A percentile compares a stretch with the other conserved stretches of the same genome.
phyloP scores from a whole-genome alignment of 2,888 invertebrate genomes.

The Yponomeuta evonymella region DNA sequence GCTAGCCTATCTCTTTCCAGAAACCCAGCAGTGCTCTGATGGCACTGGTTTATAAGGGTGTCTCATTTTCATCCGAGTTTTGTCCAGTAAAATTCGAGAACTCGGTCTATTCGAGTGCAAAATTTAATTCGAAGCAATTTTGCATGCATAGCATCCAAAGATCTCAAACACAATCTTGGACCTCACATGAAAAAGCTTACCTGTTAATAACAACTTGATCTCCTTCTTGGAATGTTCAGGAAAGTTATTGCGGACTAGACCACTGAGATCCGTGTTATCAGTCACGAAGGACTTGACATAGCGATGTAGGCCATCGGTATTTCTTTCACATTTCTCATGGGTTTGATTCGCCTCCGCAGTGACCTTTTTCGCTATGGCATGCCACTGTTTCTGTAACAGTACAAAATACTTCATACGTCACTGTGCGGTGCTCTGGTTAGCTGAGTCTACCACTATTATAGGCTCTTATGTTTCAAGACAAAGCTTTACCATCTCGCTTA shows the following conservation, averaged over 20 bases:
- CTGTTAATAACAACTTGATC: conserved; percentile 71
- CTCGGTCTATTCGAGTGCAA: too few relatives aligned
- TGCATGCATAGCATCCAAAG: too few relatives aligned
- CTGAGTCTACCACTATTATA: too few relatives aligned
- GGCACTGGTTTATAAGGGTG: too few relatives aligned
- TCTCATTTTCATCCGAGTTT: too few relatives aligned
- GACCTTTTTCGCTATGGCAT: conserved; percentile 68
- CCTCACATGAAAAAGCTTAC: conserved; percentile 29
- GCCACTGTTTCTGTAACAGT: conserved; percentile 73
- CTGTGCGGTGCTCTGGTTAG: too few relatives aligned
- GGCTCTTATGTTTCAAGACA: neutral
- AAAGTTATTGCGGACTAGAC: conserved; percentile 70
- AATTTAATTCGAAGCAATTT: too few relatives aligned
- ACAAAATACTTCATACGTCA: neutral
- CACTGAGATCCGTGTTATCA: conserved; percentile 69
- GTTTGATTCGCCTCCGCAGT: neutral
- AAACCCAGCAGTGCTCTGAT: too few relatives aligned
- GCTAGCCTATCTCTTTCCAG: too few relatives aligned
- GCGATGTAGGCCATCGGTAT: conserved; percentile 60
- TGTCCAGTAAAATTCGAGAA: too few relatives aligned
- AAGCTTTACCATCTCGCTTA: neutral
- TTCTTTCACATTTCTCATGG: conserved; percentile 18
- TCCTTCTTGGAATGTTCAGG: conserved; percentile 41
- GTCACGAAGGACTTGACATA: conserved; percentile 79
- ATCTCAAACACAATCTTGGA: too few relatives aligned